These are phyloP conservation scores for Harpalus rufipes DNA, from an alignment of 2,888 invertebrate species.

Conservation along the genomic window DNA sequence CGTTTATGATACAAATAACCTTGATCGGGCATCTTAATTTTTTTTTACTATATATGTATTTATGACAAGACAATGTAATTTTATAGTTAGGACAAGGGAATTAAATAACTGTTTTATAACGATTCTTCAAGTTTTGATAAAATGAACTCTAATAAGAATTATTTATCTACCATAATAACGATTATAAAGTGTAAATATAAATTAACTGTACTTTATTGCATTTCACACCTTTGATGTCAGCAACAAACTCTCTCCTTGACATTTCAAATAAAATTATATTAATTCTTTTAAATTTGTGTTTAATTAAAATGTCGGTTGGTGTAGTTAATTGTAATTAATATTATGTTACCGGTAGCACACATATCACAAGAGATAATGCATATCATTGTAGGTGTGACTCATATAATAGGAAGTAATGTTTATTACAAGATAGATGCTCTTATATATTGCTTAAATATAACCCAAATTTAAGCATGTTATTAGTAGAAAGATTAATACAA, in stretches of 20 bases:
- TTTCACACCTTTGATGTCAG: constrained; percentile 37
- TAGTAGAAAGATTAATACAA: constrained; percentile 65
- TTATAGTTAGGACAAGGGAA: no score
- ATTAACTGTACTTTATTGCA: constrained; percentile 23
- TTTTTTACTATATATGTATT: no score
- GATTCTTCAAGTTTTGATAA: not conserved
- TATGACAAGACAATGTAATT: no score
- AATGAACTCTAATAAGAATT: not conserved
- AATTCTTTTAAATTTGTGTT: not conserved
- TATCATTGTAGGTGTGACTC: not conserved
- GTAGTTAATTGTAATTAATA: constrained; percentile 31
- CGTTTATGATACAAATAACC: no score
- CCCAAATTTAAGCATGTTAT: not conserved
- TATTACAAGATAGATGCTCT: not conserved
- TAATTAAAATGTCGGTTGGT: constrained; percentile 26
- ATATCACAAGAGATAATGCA: not conserved
- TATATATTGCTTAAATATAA: no score
- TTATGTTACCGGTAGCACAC: constrained; percentile 3
- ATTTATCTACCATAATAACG: not conserved
- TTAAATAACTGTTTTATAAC: no score
- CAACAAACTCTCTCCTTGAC: constrained; percentile 44
- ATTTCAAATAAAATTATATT: constrained; percentile 45
- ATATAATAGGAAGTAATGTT: not conserved
- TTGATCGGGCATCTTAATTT: no score
- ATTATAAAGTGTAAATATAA: constrained; percentile 18